Evolutionary conservation across 2,113 vertebrate species (phyloP).

Genomic region (Chunga burmeisteri): DNA sequence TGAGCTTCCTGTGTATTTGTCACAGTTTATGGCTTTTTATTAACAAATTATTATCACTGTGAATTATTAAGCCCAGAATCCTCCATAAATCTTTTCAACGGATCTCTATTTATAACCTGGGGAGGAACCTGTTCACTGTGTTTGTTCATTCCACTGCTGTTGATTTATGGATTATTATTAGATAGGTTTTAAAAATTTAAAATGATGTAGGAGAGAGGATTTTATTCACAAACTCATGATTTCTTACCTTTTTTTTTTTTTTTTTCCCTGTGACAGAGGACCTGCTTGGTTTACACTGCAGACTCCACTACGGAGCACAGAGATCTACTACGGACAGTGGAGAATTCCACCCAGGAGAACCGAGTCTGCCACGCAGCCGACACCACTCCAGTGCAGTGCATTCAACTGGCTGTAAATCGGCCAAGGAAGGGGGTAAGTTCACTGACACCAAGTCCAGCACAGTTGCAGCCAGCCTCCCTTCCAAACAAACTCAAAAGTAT

Average conservation of each 20-base stretch:
- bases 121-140: slow-evolving; percentile 22
- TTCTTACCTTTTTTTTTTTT: not conserved
- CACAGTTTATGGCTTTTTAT: slow-evolving; percentile 46
- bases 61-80: not conserved
- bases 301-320: not conserved
- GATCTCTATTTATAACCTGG: slow-evolving; percentile 28
- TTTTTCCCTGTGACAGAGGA: not conserved
- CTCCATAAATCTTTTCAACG: not conserved
- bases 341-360: not conserved
- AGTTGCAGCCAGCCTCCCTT: not conserved
- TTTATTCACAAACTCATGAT: not conserved
- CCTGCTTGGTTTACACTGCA: rapidly evolving
- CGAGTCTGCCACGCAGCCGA: not conserved
- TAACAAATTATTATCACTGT: slow-evolving; percentile 17
- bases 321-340: not conserved
- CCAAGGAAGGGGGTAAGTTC: not conserved
- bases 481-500: not conserved
- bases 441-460: not conserved
- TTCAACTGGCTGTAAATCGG: not conserved
- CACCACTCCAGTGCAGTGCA: not conserved
- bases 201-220: not conserved
- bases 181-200: not conserved
- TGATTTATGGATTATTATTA: slow-evolving; percentile 23
- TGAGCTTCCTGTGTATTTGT: slow-evolving; percentile 40
- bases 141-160: not conserved